These are phyloP conservation scores for Mesorhabditis spiculigera DNA, from an alignment of 2,888 invertebrate species.

Conservation along the genomic window DNA sequence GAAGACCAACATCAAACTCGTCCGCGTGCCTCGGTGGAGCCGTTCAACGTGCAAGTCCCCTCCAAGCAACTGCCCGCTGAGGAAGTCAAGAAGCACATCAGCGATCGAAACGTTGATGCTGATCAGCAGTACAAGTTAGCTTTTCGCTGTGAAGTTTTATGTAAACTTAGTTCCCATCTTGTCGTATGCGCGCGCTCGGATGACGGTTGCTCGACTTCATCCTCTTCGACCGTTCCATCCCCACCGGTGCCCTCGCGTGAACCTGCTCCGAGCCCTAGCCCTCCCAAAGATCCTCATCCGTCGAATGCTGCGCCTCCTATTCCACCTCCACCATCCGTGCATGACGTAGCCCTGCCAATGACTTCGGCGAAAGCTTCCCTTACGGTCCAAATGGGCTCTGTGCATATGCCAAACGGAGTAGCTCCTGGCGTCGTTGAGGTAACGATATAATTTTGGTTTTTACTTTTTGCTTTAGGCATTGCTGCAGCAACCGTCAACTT, in stretches of 20 bases:
- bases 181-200: neutral
- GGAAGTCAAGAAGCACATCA: neutral
- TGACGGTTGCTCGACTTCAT: neutral
- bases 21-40: constrained; percentile 54
- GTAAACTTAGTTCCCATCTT: neutral
- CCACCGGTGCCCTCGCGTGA: constrained; percentile 5
- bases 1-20: constrained; percentile 14
- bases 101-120: neutral
- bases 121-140: neutral
- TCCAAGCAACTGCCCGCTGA: constrained; percentile 10
- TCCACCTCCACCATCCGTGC: neutral
- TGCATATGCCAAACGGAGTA: neutral
- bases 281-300: constrained; percentile 35
- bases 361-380: neutral
- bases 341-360: neutral
- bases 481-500: neutral
- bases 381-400: neutral
- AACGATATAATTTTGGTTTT: neutral
- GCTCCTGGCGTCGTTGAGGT: neutral
- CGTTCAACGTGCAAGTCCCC: constrained; percentile 46
- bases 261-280: neutral
- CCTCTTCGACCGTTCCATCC: neutral
- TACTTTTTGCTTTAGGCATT: constrained; percentile 18
- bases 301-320: constrained; percentile 9
- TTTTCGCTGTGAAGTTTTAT: constrained; percentile 1